Base-by-base conservation (phyloP, 2,888 invertebrate species). In the Lasioglossum zephyrum region DNA sequence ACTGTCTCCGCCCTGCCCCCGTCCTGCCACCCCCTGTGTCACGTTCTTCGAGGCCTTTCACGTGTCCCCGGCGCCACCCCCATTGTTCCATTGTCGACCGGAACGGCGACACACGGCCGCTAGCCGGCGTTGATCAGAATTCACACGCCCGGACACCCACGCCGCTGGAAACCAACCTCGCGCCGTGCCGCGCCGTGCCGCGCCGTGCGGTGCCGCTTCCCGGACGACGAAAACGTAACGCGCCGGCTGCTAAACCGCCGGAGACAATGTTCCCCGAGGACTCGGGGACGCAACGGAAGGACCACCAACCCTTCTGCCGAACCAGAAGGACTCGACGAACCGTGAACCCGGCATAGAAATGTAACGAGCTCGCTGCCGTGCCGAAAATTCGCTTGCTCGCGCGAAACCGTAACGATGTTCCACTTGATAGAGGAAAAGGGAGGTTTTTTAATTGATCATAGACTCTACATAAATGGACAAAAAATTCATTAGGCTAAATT, bases 31-130 rank as follows among this genome's bases (percentile, higher is more conserved):
- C 39, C 41, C 41, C 36, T 1, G 53, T 82, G 77, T 78, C 81
- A 72, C 63, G 79, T 77, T 79, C 78, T 83, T 82, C 81, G 79
- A 81, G 70, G 74, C 81, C 70, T 81, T 78, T 75, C 86, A 72
- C 78, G 70, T 47, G 81, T 74, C 60, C 16, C 60, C 26, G 16
- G 44, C n/a, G 60, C 69, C 47, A 53, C 18, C n/a, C 26, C 69
- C 84, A 82, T 80, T 81, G 79, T 84, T 89, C 87, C 78, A 84
- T 82, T 86, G 87, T 86, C 80, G 57, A 57, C 57, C 63, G 80
- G 82, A 83, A 79, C 76, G 63, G 82, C 80, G 79, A 72, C 80
- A 83, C 39, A 47, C 75, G 66, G 74, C 73, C 72, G 79, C 77
- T 79, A 39, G n/a, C 79, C 47, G 60, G 4, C 75, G 75, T 81